Percentiles rank a stretch among this genome's conserved stretches.
These are phyloP conservation scores for Uloborus diversus DNA, from an alignment of 1,140 invertebrate species.

Conservation along the genomic window DNA sequence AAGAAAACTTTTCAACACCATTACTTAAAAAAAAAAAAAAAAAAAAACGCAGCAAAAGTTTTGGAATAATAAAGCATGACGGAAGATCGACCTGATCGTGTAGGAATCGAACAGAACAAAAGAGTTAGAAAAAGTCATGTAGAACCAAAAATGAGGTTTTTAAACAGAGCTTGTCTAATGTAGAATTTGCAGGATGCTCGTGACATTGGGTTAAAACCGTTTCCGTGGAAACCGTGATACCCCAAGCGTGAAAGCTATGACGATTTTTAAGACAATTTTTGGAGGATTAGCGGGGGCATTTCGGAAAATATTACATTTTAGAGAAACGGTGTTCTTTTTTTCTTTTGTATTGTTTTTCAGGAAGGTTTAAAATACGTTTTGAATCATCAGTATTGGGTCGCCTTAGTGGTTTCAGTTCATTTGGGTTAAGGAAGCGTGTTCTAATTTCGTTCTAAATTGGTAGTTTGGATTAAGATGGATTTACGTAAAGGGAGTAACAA, in stretches of 20 bases:
- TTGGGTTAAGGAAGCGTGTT: too few relatives aligned
- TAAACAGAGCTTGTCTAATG: slow-evolving; percentile 44
- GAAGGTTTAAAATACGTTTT: too few relatives aligned
- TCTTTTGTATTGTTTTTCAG: too few relatives aligned
- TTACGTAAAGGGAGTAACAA: too few relatives aligned
- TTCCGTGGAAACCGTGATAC: slow-evolving; percentile 22
- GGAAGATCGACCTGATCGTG: too few relatives aligned
- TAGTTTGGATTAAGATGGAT: too few relatives aligned
- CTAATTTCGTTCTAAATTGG: too few relatives aligned
- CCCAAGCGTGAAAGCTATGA: slow-evolving; percentile 17
- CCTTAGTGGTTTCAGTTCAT: too few relatives aligned
- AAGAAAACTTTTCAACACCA: too few relatives aligned
- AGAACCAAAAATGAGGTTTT: slow-evolving; percentile 14
- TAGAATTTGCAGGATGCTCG: neutral
- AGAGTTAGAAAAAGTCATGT: neutral
- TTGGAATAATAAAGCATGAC: neutral
- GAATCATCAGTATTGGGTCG: too few relatives aligned
- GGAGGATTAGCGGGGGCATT: neutral
- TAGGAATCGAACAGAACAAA: neutral
- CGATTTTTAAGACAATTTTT: neutral
- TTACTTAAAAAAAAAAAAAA: too few relatives aligned
- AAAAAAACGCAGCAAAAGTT: neutral
- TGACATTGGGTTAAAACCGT: slow-evolving; percentile 31
- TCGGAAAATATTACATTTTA: neutral
- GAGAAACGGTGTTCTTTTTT: too few relatives aligned